Base-by-base conservation (phyloP, 2,113 vertebrate genomes). In the Pyxicephalus adspersus region DNA sequence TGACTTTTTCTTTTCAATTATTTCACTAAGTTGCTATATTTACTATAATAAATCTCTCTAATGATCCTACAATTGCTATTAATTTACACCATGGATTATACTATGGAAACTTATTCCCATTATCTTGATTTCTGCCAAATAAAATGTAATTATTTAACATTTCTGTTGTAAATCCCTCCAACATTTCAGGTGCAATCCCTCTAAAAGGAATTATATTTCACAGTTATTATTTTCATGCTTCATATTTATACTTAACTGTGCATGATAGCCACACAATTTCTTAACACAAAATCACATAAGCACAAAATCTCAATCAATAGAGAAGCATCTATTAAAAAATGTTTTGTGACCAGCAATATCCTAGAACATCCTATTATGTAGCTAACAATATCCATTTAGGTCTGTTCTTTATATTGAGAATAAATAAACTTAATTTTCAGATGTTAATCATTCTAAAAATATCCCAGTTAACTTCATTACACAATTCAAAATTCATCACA, bases 351-450 rank as follows among this genome's bases (percentile, higher is more conserved):
- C 54, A 73, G 28, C 51, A 74, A 60, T 28, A 74, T 58, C 60
- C 29, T 60, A 38, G 29, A 38, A 22, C 55, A 74, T 74, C 54
- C 54, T 74, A 29, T 7, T 74, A 60, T 19, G 54, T 58, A 28
- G 70, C 29, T 34, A 22, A 74, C 54, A 74, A 74, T 74, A 23
- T 38, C 28, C 54, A 74, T 38, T 6, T 16, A 60, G 20, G 60
- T 74, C 22, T 23, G 60, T 74, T 5, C n/a, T 58, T 58, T 74
- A 74, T 74, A 17, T 58, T 38, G 15, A 58, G 29, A 74, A 58
- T 74, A 74, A 74, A 58, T 74, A 74, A 74, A 74, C 38, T 60
- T 13, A 74, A 74, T 74, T 60, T 34, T 74, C 34, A 58, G 51
- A 57, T 72, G 54, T 57, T 23, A 25, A 58, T 73, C 26, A 31